phyloP scores from a whole-genome alignment of 2,113 vertebrate species.

The Periophthalmodon schlosseri region DNA sequence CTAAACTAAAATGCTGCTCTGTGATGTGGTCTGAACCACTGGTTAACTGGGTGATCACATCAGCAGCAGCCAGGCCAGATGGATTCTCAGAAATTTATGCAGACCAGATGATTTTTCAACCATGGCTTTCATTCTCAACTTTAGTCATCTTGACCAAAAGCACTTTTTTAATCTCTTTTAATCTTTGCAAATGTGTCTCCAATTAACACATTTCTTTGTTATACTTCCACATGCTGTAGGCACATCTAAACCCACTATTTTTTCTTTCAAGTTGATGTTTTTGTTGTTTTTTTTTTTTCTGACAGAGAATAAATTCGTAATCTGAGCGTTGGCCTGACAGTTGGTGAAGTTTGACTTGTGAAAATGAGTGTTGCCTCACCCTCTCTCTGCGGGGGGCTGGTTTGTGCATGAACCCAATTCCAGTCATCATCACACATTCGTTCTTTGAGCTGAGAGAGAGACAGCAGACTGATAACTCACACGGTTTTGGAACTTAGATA shows the following conservation, averaged over 20 bases:
- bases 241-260: neutral
- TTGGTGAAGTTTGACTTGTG: constrained; percentile 2
- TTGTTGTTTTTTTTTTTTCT: neutral
- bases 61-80: too few relatives aligned
- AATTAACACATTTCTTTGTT: neutral
- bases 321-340: neutral
- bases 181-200: neutral
- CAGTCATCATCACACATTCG: constrained; percentile 13
- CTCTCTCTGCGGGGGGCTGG: neutral
- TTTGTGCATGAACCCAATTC: constrained; percentile 8
- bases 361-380: constrained; percentile 16
- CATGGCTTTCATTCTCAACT: too few relatives aligned
- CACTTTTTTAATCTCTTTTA: too few relatives aligned
- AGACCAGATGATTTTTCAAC: too few relatives aligned
- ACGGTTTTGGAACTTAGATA: constrained; percentile 14
- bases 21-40: too few relatives aligned
- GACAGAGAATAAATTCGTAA: neutral
- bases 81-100: too few relatives aligned
- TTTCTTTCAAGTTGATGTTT: neutral
- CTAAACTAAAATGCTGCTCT: too few relatives aligned
- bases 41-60: too few relatives aligned
- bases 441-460: neutral
- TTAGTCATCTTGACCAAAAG: too few relatives aligned
- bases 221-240: neutral
- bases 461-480: neutral